Percentiles rank a stretch among this genome's conserved stretches.
These are phyloP conservation scores for Scaptomyza graminum DNA, from an alignment of 1,140 invertebrate species.

Conservation along the genomic window DNA sequence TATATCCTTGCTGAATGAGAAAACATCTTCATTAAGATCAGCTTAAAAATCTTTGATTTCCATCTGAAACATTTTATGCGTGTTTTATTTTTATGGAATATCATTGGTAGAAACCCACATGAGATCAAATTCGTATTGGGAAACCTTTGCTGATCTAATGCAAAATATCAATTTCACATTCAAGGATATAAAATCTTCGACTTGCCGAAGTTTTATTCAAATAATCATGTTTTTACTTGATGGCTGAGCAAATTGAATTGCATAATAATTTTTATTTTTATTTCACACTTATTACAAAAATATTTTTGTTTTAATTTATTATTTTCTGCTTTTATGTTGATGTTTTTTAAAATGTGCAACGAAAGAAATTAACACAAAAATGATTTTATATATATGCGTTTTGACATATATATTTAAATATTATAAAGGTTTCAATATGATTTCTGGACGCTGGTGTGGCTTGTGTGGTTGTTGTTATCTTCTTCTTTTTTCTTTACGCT, in stretches of 20 bases:
- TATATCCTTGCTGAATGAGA: not conserved
- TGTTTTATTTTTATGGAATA: not conserved
- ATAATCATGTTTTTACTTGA: constrained; percentile 15
- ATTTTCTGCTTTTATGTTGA: constrained; percentile 6
- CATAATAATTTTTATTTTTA: not conserved
- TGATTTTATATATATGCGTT: constrained; percentile 15
- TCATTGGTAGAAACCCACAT: constrained; percentile 1
- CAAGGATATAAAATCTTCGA: constrained; percentile 27
- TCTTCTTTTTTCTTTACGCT: constrained; percentile 15
- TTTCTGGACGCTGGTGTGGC: constrained; percentile 30
- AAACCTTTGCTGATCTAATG: constrained; percentile 17
- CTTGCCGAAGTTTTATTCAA: constrained; percentile 14
- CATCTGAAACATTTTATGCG: not conserved
- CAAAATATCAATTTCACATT: not conserved
- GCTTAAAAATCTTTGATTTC: not conserved
- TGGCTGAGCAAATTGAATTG: constrained; percentile 17
- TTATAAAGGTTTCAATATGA: constrained; percentile 1
- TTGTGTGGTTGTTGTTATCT: constrained; percentile 24
- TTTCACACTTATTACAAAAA: constrained; percentile 27
- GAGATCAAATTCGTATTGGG: constrained; percentile 20
- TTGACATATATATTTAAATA: constrained; percentile 7
- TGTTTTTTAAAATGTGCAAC: constrained; percentile 13
- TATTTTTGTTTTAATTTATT: constrained; percentile 8
- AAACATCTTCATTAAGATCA: not conserved
- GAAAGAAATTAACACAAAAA: constrained; percentile 27